phyloP scores from a whole-genome alignment of 1,140 invertebrate genomes.

The Drosophila novamexicana region DNA sequence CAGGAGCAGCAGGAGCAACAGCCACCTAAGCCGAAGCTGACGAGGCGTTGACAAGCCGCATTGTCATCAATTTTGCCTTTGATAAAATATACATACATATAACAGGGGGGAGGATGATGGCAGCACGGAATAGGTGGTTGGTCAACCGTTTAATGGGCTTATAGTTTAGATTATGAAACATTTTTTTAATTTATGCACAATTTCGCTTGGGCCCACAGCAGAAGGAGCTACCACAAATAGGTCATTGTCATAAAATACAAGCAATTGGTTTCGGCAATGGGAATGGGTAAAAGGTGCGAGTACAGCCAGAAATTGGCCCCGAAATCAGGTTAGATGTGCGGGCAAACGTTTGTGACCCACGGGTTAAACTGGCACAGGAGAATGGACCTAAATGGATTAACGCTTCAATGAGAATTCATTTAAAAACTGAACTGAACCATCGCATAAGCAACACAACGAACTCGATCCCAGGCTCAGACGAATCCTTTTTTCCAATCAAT shows the following conservation, averaged over 20 bases:
- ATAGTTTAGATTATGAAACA: constrained; percentile 70
- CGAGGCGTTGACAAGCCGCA: constrained; percentile 77
- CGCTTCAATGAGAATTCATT: constrained; percentile 78
- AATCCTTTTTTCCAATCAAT: constrained; percentile 79
- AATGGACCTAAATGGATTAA: constrained; percentile 68
- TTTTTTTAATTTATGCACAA: constrained; percentile 80
- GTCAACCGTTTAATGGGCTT: constrained; percentile 60
- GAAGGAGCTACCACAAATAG: constrained; percentile 54
- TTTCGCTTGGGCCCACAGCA: constrained; percentile 47
- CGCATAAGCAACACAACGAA: constrained; percentile 19
- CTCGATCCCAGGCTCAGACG: constrained; percentile 1
- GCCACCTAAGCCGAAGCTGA: constrained; percentile 17
- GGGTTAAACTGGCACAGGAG: constrained; percentile 17
- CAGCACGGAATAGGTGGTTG: constrained; percentile 42
- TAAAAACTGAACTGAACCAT: constrained; percentile 54
- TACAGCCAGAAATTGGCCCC: constrained; percentile 1
- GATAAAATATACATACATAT: constrained; percentile 46
- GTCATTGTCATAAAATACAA: constrained; percentile 76
- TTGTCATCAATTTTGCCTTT: constrained; percentile 77
- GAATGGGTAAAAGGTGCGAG: constrained; percentile 22
- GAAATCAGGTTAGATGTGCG: constrained; percentile 72
- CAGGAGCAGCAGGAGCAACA: constrained; percentile 21
- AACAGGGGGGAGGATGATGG: constrained; percentile 1
- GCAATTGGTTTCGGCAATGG: constrained; percentile 52
- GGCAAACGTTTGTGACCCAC: constrained; percentile 68